A percentile compares a stretch with the other conserved stretches of the same genome.
Conservation (phyloP, 2,888 invertebrate species). For the Caenorhabditis sp. region DNA sequence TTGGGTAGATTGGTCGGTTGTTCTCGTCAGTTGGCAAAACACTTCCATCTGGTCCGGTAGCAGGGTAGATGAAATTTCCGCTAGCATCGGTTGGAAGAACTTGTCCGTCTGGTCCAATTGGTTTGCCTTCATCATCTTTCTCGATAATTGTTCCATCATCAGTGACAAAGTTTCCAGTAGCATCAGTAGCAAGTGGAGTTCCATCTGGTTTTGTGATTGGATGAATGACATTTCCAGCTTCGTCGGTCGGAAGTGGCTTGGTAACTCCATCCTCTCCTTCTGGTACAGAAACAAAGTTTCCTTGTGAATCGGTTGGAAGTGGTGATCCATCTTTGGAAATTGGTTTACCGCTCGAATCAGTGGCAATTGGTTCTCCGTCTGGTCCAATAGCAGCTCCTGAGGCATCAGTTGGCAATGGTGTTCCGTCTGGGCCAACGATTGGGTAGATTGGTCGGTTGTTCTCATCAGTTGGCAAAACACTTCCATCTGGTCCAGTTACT, state of each 20-base stretch:
- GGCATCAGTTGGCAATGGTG: slow-evolving; percentile 37
- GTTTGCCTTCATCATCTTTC: slow-evolving; percentile 18
- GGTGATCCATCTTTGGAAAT: slow-evolving; percentile 10
- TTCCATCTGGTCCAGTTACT: slow-evolving; percentile 44
- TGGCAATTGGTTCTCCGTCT: slow-evolving; percentile 31
- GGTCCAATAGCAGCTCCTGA: slow-evolving; percentile 12
- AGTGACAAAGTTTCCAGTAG: slow-evolving; percentile 35
- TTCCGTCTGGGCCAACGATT: slow-evolving; percentile 29
- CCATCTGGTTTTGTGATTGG: slow-evolving; percentile 34
- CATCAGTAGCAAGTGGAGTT: slow-evolving; percentile 24
- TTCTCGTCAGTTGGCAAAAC: slow-evolving; percentile 35
- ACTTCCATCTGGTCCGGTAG: slow-evolving; percentile 22
- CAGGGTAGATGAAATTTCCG: slow-evolving; percentile 31
- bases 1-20: slow-evolving; percentile 16
- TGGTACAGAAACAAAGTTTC: slow-evolving; percentile 11
- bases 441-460: slow-evolving; percentile 18
- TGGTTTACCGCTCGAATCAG: slow-evolving; percentile 35
- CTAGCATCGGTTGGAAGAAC: slow-evolving; percentile 11
- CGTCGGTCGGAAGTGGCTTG: slow-evolving; percentile 19
- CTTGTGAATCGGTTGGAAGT: slow-evolving; percentile 15
- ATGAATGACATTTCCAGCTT: slow-evolving; percentile 22
- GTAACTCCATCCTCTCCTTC: slow-evolving; percentile 6
- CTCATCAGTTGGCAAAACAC: slow-evolving; percentile 23
- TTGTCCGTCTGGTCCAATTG: slow-evolving; percentile 42
- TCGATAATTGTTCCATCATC: slow-evolving; percentile 14